A percentile compares a stretch with the other conserved stretches of the same genome.
Evolutionary conservation across 2,888 invertebrate genomes (phyloP).

Genomic region (Silvanus unidentatus): DNA sequence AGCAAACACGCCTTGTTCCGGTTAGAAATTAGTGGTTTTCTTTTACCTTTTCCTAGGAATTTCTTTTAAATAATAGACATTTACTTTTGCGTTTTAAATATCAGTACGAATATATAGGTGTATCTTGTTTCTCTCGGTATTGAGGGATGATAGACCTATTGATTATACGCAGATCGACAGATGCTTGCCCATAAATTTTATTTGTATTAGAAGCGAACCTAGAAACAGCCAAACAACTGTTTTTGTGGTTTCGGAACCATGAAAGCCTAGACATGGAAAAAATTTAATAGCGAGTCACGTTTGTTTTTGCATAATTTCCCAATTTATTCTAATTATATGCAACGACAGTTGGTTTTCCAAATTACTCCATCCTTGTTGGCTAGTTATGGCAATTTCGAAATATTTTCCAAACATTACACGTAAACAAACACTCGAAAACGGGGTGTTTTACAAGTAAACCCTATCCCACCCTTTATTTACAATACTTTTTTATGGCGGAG

Average conservation of each 20-base stretch:
- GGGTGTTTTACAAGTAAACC: slow-evolving; percentile 18
- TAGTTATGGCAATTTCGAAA: no score
- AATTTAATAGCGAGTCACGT: no score
- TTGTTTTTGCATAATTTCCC: no score
- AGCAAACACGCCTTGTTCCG: slow-evolving; percentile 37
- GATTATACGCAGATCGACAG: slow-evolving; percentile 31
- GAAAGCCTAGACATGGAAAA: no score
- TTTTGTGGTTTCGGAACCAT: no score
- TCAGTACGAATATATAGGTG: slow-evolving; percentile 20
- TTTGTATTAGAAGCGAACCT: no score
- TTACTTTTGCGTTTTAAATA: slow-evolving; percentile 17
- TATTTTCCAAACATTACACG: background rate
- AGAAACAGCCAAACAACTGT: slow-evolving; percentile 18
- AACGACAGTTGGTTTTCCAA: no score
- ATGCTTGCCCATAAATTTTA: slow-evolving; percentile 25
- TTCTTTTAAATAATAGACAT: slow-evolving; percentile 35
- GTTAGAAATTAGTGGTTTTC: slow-evolving; percentile 40
- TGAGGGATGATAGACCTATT: slow-evolving; percentile 22
- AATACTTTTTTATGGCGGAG: slow-evolving; percentile 26
- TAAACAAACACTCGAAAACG: slow-evolving; percentile 17
- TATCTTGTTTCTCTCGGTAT: slow-evolving; percentile 30
- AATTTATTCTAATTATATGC: no score
- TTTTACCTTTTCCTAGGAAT: slow-evolving; percentile 36
- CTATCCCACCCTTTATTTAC: slow-evolving; percentile 37
- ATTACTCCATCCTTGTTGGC: no score